Evolutionary conservation across 2,113 vertebrate species (phyloP).

Genomic region (Rhinoderma darwinii): DNA sequence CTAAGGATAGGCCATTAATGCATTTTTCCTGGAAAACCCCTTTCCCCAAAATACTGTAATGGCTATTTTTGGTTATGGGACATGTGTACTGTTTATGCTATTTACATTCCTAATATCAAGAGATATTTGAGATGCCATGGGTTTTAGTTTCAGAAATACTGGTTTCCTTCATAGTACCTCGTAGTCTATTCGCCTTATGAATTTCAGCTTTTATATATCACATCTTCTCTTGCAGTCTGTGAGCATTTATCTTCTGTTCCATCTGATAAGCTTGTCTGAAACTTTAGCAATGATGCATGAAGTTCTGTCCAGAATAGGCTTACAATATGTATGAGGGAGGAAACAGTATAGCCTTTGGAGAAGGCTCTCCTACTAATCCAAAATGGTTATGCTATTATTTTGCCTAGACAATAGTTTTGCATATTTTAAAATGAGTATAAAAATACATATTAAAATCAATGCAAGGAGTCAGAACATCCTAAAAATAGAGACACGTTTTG

Average conservation of each 20-base stretch:
- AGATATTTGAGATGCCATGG: too few species aligned
- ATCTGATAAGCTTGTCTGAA: background rate
- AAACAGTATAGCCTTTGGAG: background rate
- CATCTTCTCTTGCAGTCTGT: background rate
- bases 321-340: background rate
- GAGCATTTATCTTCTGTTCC: background rate
- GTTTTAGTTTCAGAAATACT: background rate
- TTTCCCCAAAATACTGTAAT: too few species aligned
- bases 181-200: background rate
- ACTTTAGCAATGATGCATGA: background rate
- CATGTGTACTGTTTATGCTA: too few species aligned
- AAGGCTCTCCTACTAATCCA: too few species aligned
- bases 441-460: too few species aligned
- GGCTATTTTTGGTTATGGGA: background rate
- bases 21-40: too few species aligned
- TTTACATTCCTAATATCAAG: background rate
- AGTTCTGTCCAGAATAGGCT: background rate
- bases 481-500: too few species aligned
- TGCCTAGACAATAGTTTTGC: too few species aligned
- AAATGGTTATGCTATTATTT: too few species aligned
- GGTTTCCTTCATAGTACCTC: background rate
- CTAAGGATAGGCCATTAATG: too few species aligned
- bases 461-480: too few species aligned
- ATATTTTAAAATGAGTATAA: too few species aligned
- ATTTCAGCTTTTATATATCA: background rate